A percentile compares a stretch with the other conserved stretches of the same genome.
phyloP scores from a whole-genome alignment of 2,888 invertebrate genomes.

The Tetropium fuscum region DNA sequence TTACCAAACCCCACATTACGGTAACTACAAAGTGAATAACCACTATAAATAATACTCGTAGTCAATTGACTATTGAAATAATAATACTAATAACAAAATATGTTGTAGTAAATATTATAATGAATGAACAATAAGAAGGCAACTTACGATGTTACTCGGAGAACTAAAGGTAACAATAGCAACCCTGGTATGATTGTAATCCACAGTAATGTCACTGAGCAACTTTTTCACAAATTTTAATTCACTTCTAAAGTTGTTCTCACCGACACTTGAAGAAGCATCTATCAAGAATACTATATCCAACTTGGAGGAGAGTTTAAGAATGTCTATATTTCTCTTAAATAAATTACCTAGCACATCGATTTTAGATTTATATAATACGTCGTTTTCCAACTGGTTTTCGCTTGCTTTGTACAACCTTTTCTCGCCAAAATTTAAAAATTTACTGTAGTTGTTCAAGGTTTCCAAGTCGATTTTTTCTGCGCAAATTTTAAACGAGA shows the following conservation, averaged over 20 bases:
- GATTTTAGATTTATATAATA: slow-evolving; percentile 68
- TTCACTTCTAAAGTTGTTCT: slow-evolving; percentile 74
- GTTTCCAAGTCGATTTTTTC: slow-evolving; percentile 50
- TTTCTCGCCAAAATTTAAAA: slow-evolving; percentile 62
- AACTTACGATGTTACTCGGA: slow-evolving; percentile 69
- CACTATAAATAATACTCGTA: too few species aligned
- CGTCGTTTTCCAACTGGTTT: slow-evolving; percentile 58
- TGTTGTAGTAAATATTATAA: too few species aligned
- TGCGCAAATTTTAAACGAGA: slow-evolving; percentile 1
- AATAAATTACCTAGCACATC: slow-evolving; percentile 70
- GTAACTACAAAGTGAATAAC: too few species aligned
- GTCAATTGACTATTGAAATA: too few species aligned
- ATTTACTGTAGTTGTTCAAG: slow-evolving; percentile 57
- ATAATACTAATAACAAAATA: too few species aligned
- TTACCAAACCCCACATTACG: too few species aligned
- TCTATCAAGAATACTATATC: slow-evolving; percentile 78
- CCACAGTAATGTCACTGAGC: slow-evolving; percentile 75
- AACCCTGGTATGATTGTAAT: slow-evolving; percentile 73
- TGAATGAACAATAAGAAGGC: too few species aligned
- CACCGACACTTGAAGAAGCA: slow-evolving; percentile 77
- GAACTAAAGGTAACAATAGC: slow-evolving; percentile 77
- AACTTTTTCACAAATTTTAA: slow-evolving; percentile 76
- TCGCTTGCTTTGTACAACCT: slow-evolving; percentile 55
- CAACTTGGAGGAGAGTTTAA: slow-evolving; percentile 64
- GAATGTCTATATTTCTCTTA: slow-evolving; percentile 68